Base-by-base conservation (phyloP, 2,888 invertebrate species). In the Nemurella pictetii region DNA sequence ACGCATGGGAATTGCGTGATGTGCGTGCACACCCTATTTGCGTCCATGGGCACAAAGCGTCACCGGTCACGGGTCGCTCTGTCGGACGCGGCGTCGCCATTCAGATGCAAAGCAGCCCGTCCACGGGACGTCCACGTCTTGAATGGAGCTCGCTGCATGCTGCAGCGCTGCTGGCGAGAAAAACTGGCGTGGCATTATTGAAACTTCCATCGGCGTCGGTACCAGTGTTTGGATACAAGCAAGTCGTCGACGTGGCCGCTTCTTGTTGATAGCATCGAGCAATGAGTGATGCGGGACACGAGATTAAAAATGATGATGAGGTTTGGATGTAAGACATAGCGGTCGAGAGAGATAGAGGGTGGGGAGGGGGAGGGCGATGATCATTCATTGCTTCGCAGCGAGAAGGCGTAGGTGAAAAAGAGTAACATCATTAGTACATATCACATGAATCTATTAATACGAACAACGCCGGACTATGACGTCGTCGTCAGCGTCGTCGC, bases 391-490 rank as follows among this genome's bases (percentile, higher is more conserved):
- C 55, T 12, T 12, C 20, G 9, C 55, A 20, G 3, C 20, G 55
- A 3, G 55, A 32, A 83, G 85, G 83, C 84, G 84, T 85, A 81
- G 84, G 85, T 84, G 85, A 85, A 84, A 81, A 84, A 83, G 75
- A 73, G 78, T 32, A 26, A 36, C 55, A 74, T 84, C 85, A 84
- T 84, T 84, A 86, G 85, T 84, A 83, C 83, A 84, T 83, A 85
- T 85, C 84, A 84, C 26, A 72, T 29, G n/a, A 35, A 35, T 82
- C 55, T 84, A 85, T 84, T 85, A 85, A 85, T 85, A 84, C 32
- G 83, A 35, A 55, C 32, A 9, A 32, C 20, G 73, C 4, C 20
- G 73, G 73, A 25, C n/a, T 3, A 73, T 73, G 73, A 73, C 25
- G 73, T 20, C 20, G 25, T 32, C 4, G 29, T 27, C 77, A 36